These are phyloP conservation scores for Poecilus cupreus DNA, from an alignment of 2,888 invertebrate species.

Conservation along the genomic window DNA sequence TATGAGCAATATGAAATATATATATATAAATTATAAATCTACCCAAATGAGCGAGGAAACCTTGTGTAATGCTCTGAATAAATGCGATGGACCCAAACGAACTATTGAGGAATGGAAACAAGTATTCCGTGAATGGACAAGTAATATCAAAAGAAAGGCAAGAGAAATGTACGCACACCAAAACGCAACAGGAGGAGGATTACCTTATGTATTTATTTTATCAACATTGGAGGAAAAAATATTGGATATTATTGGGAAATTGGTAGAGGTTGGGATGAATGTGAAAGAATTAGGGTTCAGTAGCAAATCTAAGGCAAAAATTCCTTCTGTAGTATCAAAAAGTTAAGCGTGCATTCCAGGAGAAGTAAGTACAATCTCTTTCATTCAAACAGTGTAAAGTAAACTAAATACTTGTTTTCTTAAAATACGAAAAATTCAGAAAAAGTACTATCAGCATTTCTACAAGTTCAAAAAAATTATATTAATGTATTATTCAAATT, in stretches of 20 bases:
- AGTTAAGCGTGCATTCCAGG: not conserved
- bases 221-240: not conserved
- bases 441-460: constrained; percentile 11
- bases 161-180: not conserved
- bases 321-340: not conserved
- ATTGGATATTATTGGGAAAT: not conserved
- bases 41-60: not conserved
- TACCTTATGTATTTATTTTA: not conserved
- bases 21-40: not conserved
- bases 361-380: not conserved
- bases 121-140: not conserved
- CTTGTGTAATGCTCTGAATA: not conserved
- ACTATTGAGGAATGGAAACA: constrained; percentile 1
- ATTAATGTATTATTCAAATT: not conserved
- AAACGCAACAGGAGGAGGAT: not conserved
- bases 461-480: not conserved
- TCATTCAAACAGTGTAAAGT: not conserved
- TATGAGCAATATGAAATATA: constrained; percentile 9
- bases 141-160: not conserved
- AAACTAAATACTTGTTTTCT: not conserved
- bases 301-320: not conserved
- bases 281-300: not conserved
- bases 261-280: not conserved
- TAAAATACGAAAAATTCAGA: not conserved
- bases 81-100: not conserved